phyloP scores from a whole-genome alignment of 2,797 vertebrate species.

The Hippopotamyrus pictus region DNA sequence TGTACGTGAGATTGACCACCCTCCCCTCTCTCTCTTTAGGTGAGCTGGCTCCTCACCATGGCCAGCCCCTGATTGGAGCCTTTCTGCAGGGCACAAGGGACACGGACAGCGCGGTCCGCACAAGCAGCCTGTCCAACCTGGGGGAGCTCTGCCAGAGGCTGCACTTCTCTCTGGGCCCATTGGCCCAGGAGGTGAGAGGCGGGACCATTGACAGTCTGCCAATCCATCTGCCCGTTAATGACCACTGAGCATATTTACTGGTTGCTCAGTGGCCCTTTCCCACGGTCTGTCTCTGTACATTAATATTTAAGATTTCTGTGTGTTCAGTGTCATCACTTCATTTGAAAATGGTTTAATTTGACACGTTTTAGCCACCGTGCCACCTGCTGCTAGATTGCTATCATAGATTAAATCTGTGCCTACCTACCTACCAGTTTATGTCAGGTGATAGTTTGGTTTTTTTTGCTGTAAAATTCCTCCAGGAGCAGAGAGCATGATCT shows the following conservation, averaged over 20 bases:
- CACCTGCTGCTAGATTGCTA: neutral
- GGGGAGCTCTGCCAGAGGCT: slow-evolving; percentile 83
- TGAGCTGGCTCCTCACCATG: slow-evolving; percentile 73
- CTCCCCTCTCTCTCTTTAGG: slow-evolving; percentile 52
- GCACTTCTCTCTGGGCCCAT: slow-evolving; percentile 72
- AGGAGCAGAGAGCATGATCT: neutral
- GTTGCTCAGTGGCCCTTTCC: neutral
- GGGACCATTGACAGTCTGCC: neutral
- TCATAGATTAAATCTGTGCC: neutral
- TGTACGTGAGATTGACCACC: neutral
- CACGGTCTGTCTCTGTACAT: neutral
- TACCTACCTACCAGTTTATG: neutral
- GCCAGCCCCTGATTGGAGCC: slow-evolving; percentile 67
- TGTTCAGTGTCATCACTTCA: neutral
- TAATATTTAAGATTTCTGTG: neutral
- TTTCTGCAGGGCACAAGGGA: slow-evolving; percentile 76
- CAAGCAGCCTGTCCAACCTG: slow-evolving; percentile 89
- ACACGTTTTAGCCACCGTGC: neutral
- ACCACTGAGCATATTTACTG: neutral
- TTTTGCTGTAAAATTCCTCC: neutral
- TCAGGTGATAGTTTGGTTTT: neutral
- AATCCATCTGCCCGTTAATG: neutral
- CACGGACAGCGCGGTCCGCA: slow-evolving; percentile 60
- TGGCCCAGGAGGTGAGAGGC: slow-evolving; percentile 77
- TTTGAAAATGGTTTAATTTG: neutral